These are phyloP conservation scores for Diploptera punctata DNA, from an alignment of 2,888 invertebrate genomes.

Conservation along the genomic window DNA sequence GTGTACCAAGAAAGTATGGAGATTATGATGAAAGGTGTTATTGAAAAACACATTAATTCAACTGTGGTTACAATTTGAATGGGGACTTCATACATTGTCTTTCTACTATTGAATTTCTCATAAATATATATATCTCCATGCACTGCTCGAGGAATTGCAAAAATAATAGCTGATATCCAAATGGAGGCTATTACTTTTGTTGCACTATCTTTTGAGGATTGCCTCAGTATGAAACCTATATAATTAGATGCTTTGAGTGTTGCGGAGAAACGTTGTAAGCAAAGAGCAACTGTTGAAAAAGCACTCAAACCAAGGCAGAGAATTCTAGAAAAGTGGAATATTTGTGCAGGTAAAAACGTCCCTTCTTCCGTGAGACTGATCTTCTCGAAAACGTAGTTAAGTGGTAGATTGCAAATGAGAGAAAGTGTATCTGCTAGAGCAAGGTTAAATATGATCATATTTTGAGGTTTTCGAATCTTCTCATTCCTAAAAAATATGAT, in stretches of 20 bases:
- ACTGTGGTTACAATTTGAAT: no score
- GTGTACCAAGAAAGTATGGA: background rate
- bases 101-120: background rate
- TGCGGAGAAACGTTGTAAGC: background rate
- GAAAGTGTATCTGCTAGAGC: background rate
- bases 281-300: background rate
- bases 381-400: background rate
- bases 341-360: background rate
- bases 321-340: background rate
- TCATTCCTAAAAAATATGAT: background rate
- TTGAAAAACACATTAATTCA: background rate
- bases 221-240: background rate
- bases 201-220: background rate
- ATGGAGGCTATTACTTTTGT: background rate
- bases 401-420: background rate
- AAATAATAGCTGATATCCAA: background rate
- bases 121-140: background rate
- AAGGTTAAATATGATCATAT: background rate
- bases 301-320: background rate
- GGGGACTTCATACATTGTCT: no score
- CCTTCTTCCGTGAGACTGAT: no score
- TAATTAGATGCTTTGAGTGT: background rate
- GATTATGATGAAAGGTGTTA: background rate
- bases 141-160: background rate
- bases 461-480: background rate